These are phyloP conservation scores for Aix galericulata DNA, from an alignment of 2,113 vertebrate species.

Conservation along the genomic window DNA sequence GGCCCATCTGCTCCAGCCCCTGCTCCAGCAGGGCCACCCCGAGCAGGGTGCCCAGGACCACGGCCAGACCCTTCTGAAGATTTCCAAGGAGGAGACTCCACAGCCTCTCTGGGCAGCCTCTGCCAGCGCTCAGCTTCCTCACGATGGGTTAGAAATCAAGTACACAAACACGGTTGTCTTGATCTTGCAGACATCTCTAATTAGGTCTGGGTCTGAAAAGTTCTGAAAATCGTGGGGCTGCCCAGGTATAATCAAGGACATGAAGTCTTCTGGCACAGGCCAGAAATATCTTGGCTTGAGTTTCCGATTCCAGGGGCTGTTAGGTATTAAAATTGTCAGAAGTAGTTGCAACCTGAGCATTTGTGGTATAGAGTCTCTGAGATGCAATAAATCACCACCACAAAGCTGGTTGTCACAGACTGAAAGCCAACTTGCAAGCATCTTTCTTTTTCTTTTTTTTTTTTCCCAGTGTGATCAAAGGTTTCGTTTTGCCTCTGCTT, in stretches of 20 bases:
- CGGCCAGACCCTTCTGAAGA: background rate
- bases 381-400: background rate
- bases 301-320: background rate
- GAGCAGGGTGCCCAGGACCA: background rate
- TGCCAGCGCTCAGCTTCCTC: background rate
- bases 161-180: fast-evolving
- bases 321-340: background rate
- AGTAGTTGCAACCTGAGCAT: background rate
- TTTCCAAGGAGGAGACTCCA: background rate
- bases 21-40: background rate
- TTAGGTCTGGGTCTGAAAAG: background rate
- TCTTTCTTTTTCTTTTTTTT: background rate
- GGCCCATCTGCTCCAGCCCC: background rate
- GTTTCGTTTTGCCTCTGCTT: background rate
- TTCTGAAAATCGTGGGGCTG: background rate
- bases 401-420: background rate
- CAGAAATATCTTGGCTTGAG: background rate
- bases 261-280: background rate
- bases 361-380: background rate
- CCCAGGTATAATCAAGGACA: background rate
- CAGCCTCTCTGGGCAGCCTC: background rate
- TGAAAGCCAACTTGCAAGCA: background rate
- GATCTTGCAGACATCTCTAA: background rate
- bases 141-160: background rate
- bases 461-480: background rate